A percentile compares a stretch with the other conserved stretches of the same genome.
Conservation (phyloP, 2,113 vertebrate species). For the Penelope pileata region DNA sequence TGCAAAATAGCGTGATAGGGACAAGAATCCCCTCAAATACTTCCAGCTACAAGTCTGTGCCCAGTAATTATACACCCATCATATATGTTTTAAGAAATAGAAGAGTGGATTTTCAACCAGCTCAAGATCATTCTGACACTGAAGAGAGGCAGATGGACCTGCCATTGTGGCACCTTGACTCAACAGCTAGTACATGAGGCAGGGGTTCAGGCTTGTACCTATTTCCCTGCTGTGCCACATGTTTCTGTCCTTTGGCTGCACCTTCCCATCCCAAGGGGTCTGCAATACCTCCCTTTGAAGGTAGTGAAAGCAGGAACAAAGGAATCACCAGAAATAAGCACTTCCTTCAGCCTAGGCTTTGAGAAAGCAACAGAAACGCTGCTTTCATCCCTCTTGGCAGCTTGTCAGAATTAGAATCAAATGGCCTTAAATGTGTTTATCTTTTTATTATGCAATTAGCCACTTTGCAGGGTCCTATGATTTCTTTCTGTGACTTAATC, state of each 20-base stretch:
- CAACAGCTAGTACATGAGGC: neutral
- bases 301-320: neutral
- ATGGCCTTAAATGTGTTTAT: constrained; percentile 31
- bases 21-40: neutral
- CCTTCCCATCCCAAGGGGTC: neutral
- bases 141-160: neutral
- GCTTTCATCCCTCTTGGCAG: neutral
- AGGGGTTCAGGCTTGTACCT: neutral
- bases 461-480: neutral
- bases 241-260: neutral
- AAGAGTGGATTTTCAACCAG: neutral
- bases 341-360: neutral
- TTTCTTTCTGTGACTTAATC: constrained; percentile 39
- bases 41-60: neutral
- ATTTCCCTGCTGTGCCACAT: neutral
- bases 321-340: neutral
- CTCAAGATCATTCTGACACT: neutral
- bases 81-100: neutral
- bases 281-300: neutral
- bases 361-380: neutral
- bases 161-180: neutral
- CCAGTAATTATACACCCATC: neutral
- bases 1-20: neutral
- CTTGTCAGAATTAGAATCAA: constrained; percentile 42
- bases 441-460: constrained; percentile 31